phyloP scores from a whole-genome alignment of 1,140 invertebrate genomes.

The Pseudoatta argentina region DNA sequence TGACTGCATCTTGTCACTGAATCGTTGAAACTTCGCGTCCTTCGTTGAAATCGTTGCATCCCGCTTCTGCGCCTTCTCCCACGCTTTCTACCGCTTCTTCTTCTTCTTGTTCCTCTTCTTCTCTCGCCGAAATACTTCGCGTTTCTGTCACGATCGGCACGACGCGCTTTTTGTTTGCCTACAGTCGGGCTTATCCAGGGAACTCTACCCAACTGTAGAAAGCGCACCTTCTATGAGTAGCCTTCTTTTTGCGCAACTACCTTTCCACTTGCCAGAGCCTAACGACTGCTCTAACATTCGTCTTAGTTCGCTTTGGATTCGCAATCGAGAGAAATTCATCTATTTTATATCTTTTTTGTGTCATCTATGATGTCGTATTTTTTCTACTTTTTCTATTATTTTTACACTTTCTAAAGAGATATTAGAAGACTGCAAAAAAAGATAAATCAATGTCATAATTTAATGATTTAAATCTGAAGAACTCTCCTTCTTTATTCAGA shows the following conservation, averaged over 20 bases:
- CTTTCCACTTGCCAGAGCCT: slow-evolving; percentile 43
- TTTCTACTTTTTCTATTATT: background rate
- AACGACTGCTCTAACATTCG: slow-evolving; percentile 20
- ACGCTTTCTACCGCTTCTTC: background rate
- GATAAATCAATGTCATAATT: background rate
- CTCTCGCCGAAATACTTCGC: background rate
- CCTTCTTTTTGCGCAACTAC: slow-evolving; percentile 46
- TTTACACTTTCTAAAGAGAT: background rate
- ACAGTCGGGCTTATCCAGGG: background rate
- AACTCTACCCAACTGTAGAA: slow-evolving; percentile 11
- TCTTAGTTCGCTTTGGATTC: background rate
- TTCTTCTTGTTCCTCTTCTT: background rate
- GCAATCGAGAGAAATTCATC: background rate
- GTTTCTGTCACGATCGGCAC: slow-evolving; percentile 41
- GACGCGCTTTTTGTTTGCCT: slow-evolving; percentile 29
- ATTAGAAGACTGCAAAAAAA: background rate
- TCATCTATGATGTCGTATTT: background rate
- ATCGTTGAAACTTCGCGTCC: slow-evolving; percentile 8
- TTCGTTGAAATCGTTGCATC: slow-evolving; percentile 31
- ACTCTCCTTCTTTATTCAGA: background rate
- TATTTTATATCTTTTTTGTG: background rate
- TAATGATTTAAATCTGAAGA: background rate
- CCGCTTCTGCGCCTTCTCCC: slow-evolving; percentile 5
- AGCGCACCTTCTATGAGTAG: background rate
- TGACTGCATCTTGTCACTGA: slow-evolving; percentile 53